Percentiles rank a stretch among this genome's conserved stretches.
Evolutionary conservation across 2,888 invertebrate species (phyloP).

Genomic region (Steromphala cineraria): DNA sequence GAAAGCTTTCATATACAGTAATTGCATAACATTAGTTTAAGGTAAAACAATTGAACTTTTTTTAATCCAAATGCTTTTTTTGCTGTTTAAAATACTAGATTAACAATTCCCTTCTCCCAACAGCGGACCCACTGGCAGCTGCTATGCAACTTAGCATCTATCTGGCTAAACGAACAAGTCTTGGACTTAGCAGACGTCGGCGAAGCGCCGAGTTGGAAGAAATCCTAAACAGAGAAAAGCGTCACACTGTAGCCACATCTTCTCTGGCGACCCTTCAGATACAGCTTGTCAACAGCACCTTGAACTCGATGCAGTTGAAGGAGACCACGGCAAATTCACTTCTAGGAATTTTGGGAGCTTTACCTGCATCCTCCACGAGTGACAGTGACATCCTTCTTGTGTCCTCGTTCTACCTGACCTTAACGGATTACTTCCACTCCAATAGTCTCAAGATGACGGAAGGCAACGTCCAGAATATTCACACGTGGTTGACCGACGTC

Average conservation of each 20-base stretch:
- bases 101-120: not conserved
- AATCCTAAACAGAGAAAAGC: not conserved
- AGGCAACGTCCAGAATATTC: not conserved
- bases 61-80: not conserved
- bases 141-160: not conserved
- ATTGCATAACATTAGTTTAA: too few relatives aligned
- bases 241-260: not conserved
- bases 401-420: not conserved
- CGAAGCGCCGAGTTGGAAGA: not conserved
- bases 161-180: not conserved
- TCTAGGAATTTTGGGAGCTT: not conserved
- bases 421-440: not conserved
- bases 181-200: not conserved
- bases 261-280: not conserved
- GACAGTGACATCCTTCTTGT: not conserved
- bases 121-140: conserved; percentile 1
- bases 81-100: not conserved
- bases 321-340: not conserved
- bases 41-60: too few relatives aligned
- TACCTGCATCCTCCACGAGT: not conserved
- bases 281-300: not conserved
- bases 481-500: not conserved
- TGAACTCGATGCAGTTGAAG: not conserved
- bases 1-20: too few relatives aligned
- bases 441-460: not conserved